Evolutionary conservation across 2,888 invertebrate genomes (phyloP).

Genomic region (Holacanthella duospinosa): DNA sequence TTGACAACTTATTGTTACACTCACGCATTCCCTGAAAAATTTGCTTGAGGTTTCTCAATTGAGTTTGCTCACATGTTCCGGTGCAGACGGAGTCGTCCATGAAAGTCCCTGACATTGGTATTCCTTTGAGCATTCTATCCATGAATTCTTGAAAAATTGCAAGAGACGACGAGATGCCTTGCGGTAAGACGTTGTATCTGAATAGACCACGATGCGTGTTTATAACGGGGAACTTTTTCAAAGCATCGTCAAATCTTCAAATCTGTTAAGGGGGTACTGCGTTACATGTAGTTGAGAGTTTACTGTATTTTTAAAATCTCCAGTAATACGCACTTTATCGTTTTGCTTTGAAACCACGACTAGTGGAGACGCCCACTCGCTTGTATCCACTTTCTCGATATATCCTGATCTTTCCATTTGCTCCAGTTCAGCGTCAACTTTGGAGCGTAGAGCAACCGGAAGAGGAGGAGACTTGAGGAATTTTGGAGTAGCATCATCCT

Average conservation of each 20-base stretch:
- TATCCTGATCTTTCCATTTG: neutral
- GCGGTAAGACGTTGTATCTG: conserved; percentile 39
- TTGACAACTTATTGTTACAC: neutral
- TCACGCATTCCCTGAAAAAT: conserved; percentile 4
- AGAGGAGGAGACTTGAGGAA: conserved; percentile 11
- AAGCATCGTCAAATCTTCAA: conserved; percentile 28
- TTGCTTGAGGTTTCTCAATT: neutral
- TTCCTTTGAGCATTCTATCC: conserved; percentile 39
- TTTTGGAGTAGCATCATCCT: conserved; percentile 5
- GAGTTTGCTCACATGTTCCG: neutral
- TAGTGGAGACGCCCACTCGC: conserved; percentile 12
- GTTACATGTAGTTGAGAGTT: conserved; percentile 22
- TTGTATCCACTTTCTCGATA: neutral
- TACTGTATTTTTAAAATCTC: conserved; percentile 38
- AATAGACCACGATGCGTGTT: conserved; percentile 39
- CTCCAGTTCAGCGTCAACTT: conserved; percentile 10
- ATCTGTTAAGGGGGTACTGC: conserved; percentile 7
- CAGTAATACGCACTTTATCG: conserved; percentile 36
- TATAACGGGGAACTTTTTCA: conserved; percentile 37
- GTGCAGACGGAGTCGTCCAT: conserved; percentile 38
- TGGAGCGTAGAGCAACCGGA: conserved; percentile 2
- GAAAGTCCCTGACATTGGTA: conserved; percentile 36
- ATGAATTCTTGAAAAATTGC: conserved; percentile 40
- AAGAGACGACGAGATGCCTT: conserved; percentile 40
- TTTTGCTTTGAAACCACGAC: conserved; percentile 10